Evolutionary conservation across 1,140 invertebrate genomes (phyloP), one percentile per base, ranked within the genome.

Genomic region (Drosophila pectinifera): DNA sequence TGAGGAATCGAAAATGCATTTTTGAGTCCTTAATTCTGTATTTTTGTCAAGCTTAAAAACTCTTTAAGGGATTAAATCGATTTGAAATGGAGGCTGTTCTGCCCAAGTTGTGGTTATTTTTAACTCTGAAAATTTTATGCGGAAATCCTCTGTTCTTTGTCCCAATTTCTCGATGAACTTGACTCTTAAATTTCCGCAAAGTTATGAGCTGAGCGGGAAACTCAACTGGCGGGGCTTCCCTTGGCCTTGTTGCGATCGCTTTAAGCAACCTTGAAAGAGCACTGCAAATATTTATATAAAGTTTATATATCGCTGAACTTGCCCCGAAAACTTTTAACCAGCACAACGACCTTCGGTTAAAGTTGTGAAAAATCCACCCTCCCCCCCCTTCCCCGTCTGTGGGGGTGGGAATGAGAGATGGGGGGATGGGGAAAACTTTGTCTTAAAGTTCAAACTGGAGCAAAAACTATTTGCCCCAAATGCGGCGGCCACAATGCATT

Each of bases 391-490:
- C 2, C 4, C 45, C 34, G 42, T 18, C 18, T 48, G 34, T 41
- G 14, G 34, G 53, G 53, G 51, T n/a, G n/a, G n/a, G n/a, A n/a
- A n/a, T n/a, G n/a, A n/a, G n/a, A n/a, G 14, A 20, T 42, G 39
- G 39, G 31, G 43, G 34, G 24, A 18, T 28, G 51, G 69, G 63
- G 43, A 61, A 74, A 78, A 80, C 82, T 90, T 90, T 90, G 81
- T 80, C 78, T 90, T 86, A 79, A 90, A 90, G 82, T 75, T 81
- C 67, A 85, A 90, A 90, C 81, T 90, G 67, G 85, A 90, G 76
- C 86, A 90, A 78, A 82, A 81, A 90, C 88, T 90, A 90, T 90
- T 90, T 90, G 88, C 88, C 86, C 86, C 78, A 90, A 73, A 86
- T 80, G 75, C 61, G 73, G 77, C 55, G 62, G 76, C 76, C 61